Evolutionary conservation across 2,888 invertebrate genomes (phyloP).

Genomic region (Cerastis leucographa): DNA sequence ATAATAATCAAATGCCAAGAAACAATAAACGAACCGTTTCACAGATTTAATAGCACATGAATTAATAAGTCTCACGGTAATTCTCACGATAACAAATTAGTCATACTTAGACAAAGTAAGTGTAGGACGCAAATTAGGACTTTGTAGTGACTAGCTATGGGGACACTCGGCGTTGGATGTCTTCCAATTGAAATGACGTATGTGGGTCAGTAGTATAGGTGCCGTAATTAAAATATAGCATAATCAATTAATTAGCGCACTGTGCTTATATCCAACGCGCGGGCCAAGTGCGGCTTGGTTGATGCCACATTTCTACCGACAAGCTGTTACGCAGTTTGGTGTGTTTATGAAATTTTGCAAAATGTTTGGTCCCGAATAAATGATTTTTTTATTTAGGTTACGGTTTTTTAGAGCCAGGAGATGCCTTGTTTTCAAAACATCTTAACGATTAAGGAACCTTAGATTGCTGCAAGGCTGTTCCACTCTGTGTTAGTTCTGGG

Average conservation of each 20-base stretch:
- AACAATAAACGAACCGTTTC: constrained; percentile 28
- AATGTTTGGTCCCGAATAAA: no score
- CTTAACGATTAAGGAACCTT: not conserved
- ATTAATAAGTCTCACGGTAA: constrained; percentile 15
- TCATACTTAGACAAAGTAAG: constrained; percentile 15
- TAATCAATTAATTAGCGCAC: not conserved
- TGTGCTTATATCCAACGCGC: not conserved
- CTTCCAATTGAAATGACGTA: constrained; percentile 41
- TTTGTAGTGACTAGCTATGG: not conserved
- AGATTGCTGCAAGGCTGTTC: not conserved
- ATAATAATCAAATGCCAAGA: not conserved
- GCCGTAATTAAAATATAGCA: constrained; percentile 14
- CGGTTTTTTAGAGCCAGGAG: not conserved
- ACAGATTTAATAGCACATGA: not conserved
- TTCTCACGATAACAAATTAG: constrained; percentile 48
- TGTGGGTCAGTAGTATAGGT: constrained; percentile 24
- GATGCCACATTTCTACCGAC: not conserved
- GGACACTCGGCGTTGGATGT: constrained; percentile 38
- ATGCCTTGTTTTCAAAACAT: not conserved
- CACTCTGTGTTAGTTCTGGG: no score
- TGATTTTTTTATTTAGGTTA: no score
- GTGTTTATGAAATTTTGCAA: no score
- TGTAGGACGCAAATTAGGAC: constrained; percentile 5
- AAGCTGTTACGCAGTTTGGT: no score
- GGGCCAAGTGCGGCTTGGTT: not conserved